Evolutionary conservation across 2,888 invertebrate species (phyloP).

Genomic region (Crematogaster levior): DNA sequence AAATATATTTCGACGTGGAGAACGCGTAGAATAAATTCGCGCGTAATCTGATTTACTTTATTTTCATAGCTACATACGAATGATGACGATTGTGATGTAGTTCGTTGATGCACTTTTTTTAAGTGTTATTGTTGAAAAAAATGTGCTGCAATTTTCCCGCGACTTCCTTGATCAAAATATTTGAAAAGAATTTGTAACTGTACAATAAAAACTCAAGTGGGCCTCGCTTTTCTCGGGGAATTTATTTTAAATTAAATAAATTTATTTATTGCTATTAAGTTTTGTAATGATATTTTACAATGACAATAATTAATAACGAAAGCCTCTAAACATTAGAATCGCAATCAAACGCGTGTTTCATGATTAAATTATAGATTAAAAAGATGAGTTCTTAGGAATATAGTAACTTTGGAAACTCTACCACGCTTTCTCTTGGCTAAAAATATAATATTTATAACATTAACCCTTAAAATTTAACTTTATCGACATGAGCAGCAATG

Average conservation of each 20-base stretch:
- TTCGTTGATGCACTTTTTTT: background rate
- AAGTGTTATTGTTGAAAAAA: background rate
- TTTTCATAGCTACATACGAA: constrained; percentile 1
- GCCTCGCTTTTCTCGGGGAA: background rate
- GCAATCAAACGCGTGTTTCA: background rate
- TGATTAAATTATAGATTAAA: background rate
- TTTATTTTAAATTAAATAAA: background rate
- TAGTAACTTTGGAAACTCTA: background rate
- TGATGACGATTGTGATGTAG: background rate
- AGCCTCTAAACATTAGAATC: background rate
- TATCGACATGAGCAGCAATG: background rate
- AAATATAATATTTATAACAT: background rate
- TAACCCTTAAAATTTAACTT: background rate
- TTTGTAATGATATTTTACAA: background rate
- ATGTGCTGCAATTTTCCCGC: constrained; percentile 9
- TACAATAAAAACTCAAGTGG: background rate
- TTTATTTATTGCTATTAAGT: background rate
- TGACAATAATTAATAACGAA: background rate
- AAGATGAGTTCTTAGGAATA: background rate
- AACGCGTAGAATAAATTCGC: constrained; percentile 22
- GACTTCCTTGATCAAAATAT: background rate
- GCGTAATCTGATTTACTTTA: background rate
- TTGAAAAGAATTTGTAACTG: background rate
- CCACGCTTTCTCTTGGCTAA: background rate
- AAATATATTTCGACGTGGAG: constrained; percentile 7